Base-by-base conservation (phyloP, 2,113 vertebrate species). In the Desmodus rotundus region DNA sequence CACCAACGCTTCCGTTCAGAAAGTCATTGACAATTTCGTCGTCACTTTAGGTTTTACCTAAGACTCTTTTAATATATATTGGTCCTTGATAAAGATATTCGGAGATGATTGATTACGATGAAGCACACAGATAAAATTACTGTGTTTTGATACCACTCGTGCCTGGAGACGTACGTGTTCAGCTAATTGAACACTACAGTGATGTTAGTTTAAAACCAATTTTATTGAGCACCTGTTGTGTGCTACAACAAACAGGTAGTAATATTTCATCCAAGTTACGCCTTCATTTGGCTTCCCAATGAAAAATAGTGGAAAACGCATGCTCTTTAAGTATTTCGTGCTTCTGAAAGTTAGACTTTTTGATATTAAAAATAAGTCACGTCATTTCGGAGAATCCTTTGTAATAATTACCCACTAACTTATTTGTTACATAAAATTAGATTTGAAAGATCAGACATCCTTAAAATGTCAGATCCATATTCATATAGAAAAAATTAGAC, bases 391-490 rank as follows among this genome's bases (percentile, higher is more conserved):
- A 5, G 10, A 91, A 81, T 82, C 54, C 54, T 88, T 92, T 93
- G 28, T 91, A 89, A 52, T 45, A 92, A 91, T 73, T 54, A 74
- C 19, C 52, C 41, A 58, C 15, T 86, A 86, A 94, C 1, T 84
- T 87, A 56, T n/a, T 74, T 95, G 38, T 88, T 89, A 87, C 56
- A 28, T 73, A 92, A 93, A 95, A 50, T 68, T 80, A 92, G n/a
- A 70, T 92, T 81, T 84, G n/a, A 89, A 94, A 72, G 56, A 41
- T 47, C 33, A 92, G 5, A 80, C 61, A 92, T 88, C 76, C 45
- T 89, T 93, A 96, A 93, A 41, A 20, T 65, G 38, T n/a, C 17
- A 92, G 77, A 68, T 77, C 52, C 58, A 70, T 73, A 45, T 38
- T 91, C 33, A 68, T 50, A 38, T 7, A 86, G 47, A 41, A 47